These are phyloP conservation scores for Romanogobio albipinnatus DNA, from an alignment of 2,113 vertebrate species.

Conservation along the genomic window DNA sequence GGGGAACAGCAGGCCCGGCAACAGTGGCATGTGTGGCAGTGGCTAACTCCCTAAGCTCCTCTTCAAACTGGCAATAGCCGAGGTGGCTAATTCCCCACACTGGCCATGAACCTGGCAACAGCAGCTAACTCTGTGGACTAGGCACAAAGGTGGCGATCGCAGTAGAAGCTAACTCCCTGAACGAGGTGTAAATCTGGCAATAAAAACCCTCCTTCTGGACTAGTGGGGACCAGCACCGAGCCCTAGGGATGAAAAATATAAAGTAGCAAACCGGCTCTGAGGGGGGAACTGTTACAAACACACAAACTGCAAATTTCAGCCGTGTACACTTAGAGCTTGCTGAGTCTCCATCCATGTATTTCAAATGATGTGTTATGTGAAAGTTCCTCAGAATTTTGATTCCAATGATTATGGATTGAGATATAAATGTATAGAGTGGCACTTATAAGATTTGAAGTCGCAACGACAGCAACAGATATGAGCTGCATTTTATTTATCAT, in stretches of 20 bases:
- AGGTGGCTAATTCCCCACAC: conserved; percentile 12
- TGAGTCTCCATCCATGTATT: not conserved
- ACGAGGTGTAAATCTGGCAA: conserved; percentile 13
- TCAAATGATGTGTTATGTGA: not conserved
- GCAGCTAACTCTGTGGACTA: not conserved
- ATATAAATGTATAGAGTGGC: not conserved
- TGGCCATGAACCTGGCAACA: conserved; percentile 29
- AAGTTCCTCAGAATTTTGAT: not conserved
- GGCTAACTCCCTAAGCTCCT: conserved; percentile 63
- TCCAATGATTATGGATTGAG: not conserved
- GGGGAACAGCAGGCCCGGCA: conserved; percentile 67
- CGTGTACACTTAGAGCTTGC: not conserved
- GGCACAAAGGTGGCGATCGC: not conserved
- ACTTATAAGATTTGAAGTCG: too few relatives aligned
- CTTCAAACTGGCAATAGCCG: not conserved
- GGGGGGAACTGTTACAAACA: conserved; percentile 1
- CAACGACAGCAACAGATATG: too few relatives aligned
- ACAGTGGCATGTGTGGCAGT: conserved; percentile 55
- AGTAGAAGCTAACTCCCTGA: not conserved
- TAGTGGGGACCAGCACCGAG: not conserved
- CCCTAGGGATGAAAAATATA: not conserved
- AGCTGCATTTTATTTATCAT: too few relatives aligned
- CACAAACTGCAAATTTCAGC: not conserved
- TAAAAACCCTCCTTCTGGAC: not conserved
- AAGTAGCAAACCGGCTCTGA: not conserved